Percentiles rank a stretch among this genome's conserved stretches.
Evolutionary conservation across 2,888 invertebrate species (phyloP).

Genomic region (Aphidoletes aphidimyza): DNA sequence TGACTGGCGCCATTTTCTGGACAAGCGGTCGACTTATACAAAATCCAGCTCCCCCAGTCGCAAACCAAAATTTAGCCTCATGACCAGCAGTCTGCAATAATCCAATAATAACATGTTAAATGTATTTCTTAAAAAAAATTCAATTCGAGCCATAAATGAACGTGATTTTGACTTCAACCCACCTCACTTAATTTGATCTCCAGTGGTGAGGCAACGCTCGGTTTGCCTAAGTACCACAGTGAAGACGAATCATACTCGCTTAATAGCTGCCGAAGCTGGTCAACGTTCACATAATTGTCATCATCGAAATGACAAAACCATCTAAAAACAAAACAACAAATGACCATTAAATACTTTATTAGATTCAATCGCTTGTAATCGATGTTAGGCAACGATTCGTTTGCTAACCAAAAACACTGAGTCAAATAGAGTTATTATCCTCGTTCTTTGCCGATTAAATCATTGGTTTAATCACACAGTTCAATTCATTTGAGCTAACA

Average conservation of each 20-base stretch:
- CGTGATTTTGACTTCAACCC: conserved; percentile 60
- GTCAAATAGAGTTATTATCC: not conserved
- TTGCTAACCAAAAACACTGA: not conserved
- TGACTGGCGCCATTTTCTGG: conserved; percentile 92
- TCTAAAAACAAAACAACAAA: conserved; percentile 74
- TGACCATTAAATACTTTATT: conserved; percentile 19
- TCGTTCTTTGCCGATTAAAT: not conserved
- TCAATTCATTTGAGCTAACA: too few species aligned
- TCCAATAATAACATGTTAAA: not conserved
- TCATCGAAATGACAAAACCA: conserved; percentile 99
- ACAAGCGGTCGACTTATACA: conserved; percentile 94
- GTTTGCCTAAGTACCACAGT: conserved; percentile 96
- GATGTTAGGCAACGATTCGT: not conserved
- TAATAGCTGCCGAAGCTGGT: conserved; percentile 81
- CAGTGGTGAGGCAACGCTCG: conserved; percentile 89
- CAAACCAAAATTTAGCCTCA: conserved; percentile 85
- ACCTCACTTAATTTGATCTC: conserved; percentile 77
- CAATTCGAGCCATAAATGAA: not conserved
- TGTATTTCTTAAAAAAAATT: not conserved
- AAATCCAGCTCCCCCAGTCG: conserved; percentile 98
- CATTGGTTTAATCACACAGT: not conserved
- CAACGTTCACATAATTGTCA: conserved; percentile 97
- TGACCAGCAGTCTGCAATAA: not conserved
- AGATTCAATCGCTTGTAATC: not conserved
- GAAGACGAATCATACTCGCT: conserved; percentile 85